Percentiles rank a stretch among this genome's conserved stretches.
These are phyloP conservation scores for Deroptyus accipitrinus DNA, from an alignment of 2,113 vertebrate genomes.

Conservation along the genomic window DNA sequence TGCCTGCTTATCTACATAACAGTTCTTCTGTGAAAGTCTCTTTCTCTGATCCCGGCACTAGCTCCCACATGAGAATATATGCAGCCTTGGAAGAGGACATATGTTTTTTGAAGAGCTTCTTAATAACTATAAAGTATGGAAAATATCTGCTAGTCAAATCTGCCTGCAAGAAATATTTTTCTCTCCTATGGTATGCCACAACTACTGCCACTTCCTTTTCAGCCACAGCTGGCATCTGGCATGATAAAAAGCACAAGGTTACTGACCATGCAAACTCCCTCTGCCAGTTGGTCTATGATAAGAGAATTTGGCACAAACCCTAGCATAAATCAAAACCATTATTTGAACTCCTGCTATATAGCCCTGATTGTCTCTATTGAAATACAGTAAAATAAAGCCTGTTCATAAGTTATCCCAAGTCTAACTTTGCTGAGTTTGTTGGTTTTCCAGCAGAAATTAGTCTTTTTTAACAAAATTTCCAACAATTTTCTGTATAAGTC, in stretches of 20 bases:
- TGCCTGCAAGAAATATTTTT: not conserved
- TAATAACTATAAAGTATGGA: not conserved
- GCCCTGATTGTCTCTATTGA: not conserved
- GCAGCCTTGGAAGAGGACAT: not conserved
- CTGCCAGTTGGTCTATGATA: not conserved
- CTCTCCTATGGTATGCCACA: not conserved
- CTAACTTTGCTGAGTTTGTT: not conserved
- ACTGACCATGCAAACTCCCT: not conserved
- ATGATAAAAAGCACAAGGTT: not conserved
- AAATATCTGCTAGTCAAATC: not conserved
- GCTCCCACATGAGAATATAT: not conserved
- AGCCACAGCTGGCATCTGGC: not conserved
- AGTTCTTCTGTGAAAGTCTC: not conserved
- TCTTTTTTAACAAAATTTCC: not conserved
- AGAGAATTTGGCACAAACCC: not conserved
- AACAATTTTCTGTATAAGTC: not conserved
- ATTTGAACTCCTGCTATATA: not conserved
- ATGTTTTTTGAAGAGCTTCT: not conserved
- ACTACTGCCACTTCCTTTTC: not conserved
- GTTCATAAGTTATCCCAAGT: not conserved
- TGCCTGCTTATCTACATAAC: not conserved
- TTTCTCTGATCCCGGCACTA: not conserved
- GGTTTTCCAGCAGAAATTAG: not conserved
- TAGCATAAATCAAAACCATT: not conserved
- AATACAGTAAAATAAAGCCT: not conserved